These are phyloP conservation scores for Muraenolepis orangiensis DNA, from an alignment of 2,797 vertebrate genomes.

Conservation along the genomic window DNA sequence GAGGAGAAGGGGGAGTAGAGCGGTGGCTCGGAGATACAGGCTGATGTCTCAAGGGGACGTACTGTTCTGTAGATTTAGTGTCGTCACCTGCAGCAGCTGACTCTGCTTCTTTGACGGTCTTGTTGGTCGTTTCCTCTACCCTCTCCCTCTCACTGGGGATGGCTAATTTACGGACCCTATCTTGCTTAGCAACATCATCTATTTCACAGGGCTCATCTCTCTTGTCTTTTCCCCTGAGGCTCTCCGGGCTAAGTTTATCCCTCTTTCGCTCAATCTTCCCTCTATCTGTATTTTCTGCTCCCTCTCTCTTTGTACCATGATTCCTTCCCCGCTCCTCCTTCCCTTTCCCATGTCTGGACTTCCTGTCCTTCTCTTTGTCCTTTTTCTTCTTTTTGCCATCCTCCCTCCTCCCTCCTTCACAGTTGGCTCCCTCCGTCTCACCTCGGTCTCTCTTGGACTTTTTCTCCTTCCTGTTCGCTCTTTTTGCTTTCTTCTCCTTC, in stretches of 20 bases:
- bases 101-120: constrained; percentile 55
- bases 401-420: constrained; percentile 41
- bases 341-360: constrained; percentile 50
- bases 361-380: constrained; percentile 58
- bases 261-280: constrained; percentile 56
- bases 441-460: constrained; percentile 53
- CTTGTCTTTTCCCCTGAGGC: constrained; percentile 47
- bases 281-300: constrained; percentile 41
- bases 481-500: constrained; percentile 63
- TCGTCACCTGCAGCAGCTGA: constrained; percentile 54
- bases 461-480: constrained; percentile 60
- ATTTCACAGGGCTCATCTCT: constrained; percentile 41
- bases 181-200: constrained; percentile 33
- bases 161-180: constrained; percentile 43
- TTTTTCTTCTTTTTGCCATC: constrained; percentile 63
- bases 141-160: constrained; percentile 47
- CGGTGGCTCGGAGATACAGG: constrained; percentile 50
- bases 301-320: constrained; percentile 46
- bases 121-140: constrained; percentile 46
- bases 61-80: constrained; percentile 66
- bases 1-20: constrained; percentile 31
- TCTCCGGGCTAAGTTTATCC: constrained; percentile 51
- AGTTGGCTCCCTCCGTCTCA: constrained; percentile 41
- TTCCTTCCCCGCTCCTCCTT: constrained; percentile 45
- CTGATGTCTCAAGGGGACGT: constrained; percentile 47